Evolutionary conservation across 2,888 invertebrate species (phyloP).

Genomic region (Cristatella mucedo): DNA sequence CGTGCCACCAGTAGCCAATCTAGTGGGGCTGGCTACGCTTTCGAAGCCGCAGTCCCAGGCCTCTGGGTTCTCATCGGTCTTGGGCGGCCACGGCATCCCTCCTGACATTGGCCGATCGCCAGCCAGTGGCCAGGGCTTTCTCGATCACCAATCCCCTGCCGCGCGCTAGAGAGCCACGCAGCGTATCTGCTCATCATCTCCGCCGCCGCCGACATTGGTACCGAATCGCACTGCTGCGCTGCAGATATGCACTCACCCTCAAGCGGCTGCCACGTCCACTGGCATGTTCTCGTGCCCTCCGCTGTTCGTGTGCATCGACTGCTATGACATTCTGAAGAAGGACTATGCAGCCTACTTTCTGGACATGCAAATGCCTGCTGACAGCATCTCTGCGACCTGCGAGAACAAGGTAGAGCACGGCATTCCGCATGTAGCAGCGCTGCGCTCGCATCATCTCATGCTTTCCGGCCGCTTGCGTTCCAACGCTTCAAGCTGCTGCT

Average conservation of each 20-base stretch:
- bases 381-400: conserved; percentile 81
- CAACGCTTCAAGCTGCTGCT: no score
- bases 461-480: no score
- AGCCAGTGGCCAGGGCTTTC: no score
- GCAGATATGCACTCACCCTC: conserved; percentile 56
- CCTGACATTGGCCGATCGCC: no score
- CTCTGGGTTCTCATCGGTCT: no score
- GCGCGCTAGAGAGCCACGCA: no score
- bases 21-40: no score
- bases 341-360: conserved; percentile 46
- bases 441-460: background rate
- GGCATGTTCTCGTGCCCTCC: conserved; percentile 65
- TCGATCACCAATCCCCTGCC: no score
- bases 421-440: background rate
- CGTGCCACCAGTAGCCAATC: no score
- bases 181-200: no score
- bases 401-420: conserved; percentile 69
- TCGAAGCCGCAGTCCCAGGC: no score
- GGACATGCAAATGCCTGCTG: conserved; percentile 59
- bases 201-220: conserved; percentile 11
- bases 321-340: conserved; percentile 47
- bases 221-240: conserved; percentile 38
- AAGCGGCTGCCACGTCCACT: conserved; percentile 30
- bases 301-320: conserved; percentile 83
- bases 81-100: no score